Conservation (phyloP, 2,888 invertebrate species). For the Plusia festucae region DNA sequence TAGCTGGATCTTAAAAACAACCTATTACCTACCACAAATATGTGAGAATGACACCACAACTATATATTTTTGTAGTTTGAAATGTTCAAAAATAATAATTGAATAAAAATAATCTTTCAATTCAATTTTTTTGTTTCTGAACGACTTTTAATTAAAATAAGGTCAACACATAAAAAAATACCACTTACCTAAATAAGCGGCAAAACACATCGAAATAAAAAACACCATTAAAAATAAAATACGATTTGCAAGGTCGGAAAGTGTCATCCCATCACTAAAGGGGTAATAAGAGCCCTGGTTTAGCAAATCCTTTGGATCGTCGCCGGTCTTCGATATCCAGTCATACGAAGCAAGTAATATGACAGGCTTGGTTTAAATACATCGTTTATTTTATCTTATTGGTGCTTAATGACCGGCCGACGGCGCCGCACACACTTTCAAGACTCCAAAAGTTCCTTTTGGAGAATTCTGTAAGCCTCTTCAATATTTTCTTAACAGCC, state of each 20-base stretch:
- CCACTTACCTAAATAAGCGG: no score
- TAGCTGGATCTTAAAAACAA: no score
- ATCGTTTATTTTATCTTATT: constrained; percentile 49
- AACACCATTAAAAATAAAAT: background rate
- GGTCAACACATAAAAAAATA: background rate
- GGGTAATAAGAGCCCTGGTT: constrained; percentile 37
- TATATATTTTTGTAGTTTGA: no score
- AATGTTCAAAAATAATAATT: no score
- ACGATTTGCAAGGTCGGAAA: constrained; percentile 13
- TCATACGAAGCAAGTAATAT: constrained; percentile 47
- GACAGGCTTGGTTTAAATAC: constrained; percentile 51
- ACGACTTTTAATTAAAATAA: background rate
- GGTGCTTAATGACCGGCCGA: constrained; percentile 25
- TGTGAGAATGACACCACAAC: no score
- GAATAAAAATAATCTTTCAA: no score
- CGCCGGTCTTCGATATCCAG: constrained; percentile 38
- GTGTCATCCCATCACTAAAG: constrained; percentile 38
- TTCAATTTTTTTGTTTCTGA: background rate
- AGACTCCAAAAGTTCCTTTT: constrained; percentile 12
- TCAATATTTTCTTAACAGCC: background rate
- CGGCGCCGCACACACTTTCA: constrained; percentile 7
- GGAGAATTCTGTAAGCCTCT: background rate
- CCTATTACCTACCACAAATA: no score
- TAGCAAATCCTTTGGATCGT: constrained; percentile 44
- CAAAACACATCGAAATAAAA: background rate